phyloP scores from a whole-genome alignment of 2,797 vertebrate genomes.

The Spondyliosoma cantharus region DNA sequence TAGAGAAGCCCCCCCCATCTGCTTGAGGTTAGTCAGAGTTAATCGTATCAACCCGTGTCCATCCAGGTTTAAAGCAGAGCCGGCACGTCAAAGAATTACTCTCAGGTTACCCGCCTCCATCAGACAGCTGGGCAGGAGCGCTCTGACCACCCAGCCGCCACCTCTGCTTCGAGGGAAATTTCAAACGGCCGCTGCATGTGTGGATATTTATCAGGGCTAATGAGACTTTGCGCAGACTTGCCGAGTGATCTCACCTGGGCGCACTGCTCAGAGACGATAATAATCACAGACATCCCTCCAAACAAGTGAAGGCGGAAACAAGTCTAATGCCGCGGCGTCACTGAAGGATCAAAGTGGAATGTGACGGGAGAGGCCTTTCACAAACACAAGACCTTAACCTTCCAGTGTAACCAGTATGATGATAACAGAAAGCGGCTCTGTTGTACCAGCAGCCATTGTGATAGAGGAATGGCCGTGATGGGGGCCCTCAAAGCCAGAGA shows the following conservation, averaged over 20 bases:
- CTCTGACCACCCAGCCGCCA: slow-evolving; percentile 34
- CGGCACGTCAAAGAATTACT: slow-evolving; percentile 49
- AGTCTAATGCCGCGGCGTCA: slow-evolving; percentile 11
- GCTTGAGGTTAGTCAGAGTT: slow-evolving; percentile 69
- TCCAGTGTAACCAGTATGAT: slow-evolving; percentile 17
- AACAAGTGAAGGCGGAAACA: slow-evolving; percentile 18
- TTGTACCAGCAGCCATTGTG: neutral
- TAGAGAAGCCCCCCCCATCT: slow-evolving; percentile 51
- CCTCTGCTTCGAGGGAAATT: slow-evolving; percentile 27
- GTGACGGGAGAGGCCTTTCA: slow-evolving; percentile 13
- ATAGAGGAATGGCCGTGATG: neutral
- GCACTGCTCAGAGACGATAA: slow-evolving; percentile 23
- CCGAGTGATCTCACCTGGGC: slow-evolving; percentile 49
- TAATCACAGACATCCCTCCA: slow-evolving; percentile 50
- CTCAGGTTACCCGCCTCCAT: slow-evolving; percentile 65
- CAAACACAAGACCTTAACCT: slow-evolving; percentile 1
- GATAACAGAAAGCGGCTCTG: slow-evolving; percentile 16
- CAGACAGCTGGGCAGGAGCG: slow-evolving; percentile 47
- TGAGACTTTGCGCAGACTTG: slow-evolving; percentile 54
- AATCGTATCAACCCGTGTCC: slow-evolving; percentile 63
- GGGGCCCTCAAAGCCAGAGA: neutral
- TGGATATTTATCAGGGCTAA: slow-evolving; percentile 56
- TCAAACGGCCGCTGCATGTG: slow-evolving; percentile 24
- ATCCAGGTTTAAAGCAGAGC: slow-evolving; percentile 62
- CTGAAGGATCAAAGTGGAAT: slow-evolving; percentile 33